Conservation (phyloP, 2,113 vertebrate species). For the Pampusana beccarii region DNA sequence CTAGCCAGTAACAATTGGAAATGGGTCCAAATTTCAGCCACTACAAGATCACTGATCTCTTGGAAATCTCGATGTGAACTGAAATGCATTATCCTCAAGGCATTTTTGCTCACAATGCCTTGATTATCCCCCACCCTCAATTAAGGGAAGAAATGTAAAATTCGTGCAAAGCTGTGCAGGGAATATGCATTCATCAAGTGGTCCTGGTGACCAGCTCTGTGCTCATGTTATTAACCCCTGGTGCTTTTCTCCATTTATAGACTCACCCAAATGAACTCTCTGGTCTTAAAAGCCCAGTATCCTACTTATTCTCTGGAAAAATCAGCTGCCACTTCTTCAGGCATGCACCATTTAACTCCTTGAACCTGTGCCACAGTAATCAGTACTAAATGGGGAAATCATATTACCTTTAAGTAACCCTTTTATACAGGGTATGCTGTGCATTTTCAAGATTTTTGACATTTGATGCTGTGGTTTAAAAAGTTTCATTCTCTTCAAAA, state of each 20-base stretch:
- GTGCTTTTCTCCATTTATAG: neutral
- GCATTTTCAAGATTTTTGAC: neutral
- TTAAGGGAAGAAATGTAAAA: neutral
- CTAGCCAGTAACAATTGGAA: neutral
- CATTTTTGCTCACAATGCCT: neutral
- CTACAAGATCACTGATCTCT: neutral
- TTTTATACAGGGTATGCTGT: neutral
- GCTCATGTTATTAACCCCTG: neutral
- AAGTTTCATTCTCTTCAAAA: neutral
- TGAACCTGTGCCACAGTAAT: neutral
- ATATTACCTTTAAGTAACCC: neutral
- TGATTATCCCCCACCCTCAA: neutral
- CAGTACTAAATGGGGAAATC: neutral
- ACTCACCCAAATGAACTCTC: neutral
- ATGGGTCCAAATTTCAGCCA: neutral
- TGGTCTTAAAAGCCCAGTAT: neutral
- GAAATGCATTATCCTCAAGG: neutral
- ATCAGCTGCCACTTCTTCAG: neutral
- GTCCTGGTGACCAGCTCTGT: neutral
- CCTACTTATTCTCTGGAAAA: conserved; percentile 20
- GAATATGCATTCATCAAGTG: neutral
- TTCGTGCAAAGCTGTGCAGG: neutral
- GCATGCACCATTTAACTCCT: neutral
- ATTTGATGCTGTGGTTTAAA: neutral
- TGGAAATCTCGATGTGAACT: neutral